Evolutionary conservation across 2,797 vertebrate genomes (phyloP).

Genomic region (Scyliorhinus canicula): DNA sequence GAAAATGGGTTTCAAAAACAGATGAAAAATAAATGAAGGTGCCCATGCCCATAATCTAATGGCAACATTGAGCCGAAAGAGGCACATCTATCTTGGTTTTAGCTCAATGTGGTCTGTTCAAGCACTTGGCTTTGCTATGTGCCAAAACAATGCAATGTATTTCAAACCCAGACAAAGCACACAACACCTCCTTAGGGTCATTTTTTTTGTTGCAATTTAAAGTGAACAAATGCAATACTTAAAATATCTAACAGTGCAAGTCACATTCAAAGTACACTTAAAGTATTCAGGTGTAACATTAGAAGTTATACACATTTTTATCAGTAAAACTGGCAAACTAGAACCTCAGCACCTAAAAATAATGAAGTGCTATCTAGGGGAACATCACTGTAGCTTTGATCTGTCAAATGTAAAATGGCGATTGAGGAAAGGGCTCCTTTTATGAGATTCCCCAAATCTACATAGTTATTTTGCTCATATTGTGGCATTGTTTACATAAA

Average conservation of each 20-base stretch:
- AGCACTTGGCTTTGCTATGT: background rate
- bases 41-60: background rate
- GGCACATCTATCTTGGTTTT: background rate
- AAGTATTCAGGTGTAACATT: background rate
- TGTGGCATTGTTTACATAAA: slow-evolving; percentile 64
- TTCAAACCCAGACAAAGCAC: background rate
- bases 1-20: background rate
- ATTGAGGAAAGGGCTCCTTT: slow-evolving; percentile 49
- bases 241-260: background rate
- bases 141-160: background rate
- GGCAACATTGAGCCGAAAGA: background rate
- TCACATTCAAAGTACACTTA: background rate
- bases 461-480: slow-evolving; percentile 66
- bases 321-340: too few species aligned
- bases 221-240: background rate
- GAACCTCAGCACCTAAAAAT: background rate
- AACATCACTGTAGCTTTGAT: background rate
- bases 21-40: background rate
- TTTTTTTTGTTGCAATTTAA: background rate
- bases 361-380: background rate
- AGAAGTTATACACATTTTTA: background rate
- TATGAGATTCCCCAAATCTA: slow-evolving; percentile 65
- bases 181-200: background rate
- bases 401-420: background rate
- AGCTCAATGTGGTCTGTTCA: background rate